Base-by-base conservation (phyloP, 64 coral and sea anemone genomes). In the Trachythela sp. region DNA sequence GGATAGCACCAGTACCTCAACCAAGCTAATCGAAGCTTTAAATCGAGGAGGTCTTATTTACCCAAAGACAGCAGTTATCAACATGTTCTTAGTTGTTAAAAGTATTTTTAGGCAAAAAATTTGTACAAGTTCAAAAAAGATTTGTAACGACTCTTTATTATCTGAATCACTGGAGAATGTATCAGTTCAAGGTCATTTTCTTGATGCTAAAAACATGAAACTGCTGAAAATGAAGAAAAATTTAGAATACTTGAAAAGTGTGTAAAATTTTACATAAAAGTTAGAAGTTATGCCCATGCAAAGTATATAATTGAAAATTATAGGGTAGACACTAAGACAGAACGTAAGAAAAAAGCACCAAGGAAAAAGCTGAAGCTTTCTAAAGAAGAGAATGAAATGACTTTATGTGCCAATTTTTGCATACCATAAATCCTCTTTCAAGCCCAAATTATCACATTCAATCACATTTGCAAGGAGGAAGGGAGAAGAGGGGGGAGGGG, bases 361-460 rank as follows among this genome's bases (percentile, higher is more conserved):
- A 64, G 56, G 56, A 64, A 64, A 64, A 64, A 64, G 56, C 56
- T 64, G 13, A 64, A 64, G 22, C 56, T 64, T 64, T 64, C 56
- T 64, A 18, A 64, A 64, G 13, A 64, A 64, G 56, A 64, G 22
- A 10, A 64, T 18, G 56, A 64, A 18, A 10, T 18, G 26, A n/a
- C n/a, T n/a, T n/a, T n/a, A n/a, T n/a, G n/a, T n/a, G n/a, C n/a
- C n/a, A n/a, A n/a, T n/a, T n/a, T n/a, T n/a, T n/a, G n/a, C n/a
- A n/a, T n/a, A n/a, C n/a, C n/a, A n/a, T n/a, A n/a, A n/a, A n/a
- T n/a, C n/a, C n/a, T n/a, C n/a, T n/a, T n/a, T n/a, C n/a, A n/a
- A n/a, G n/a, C n/a, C n/a, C n/a, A n/a, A n/a, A n/a, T n/a, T n/a
- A n/a, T n/a, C n/a, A n/a, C n/a, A n/a, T n/a, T n/a, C n/a, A n/a